Conservation (phyloP, 2,797 vertebrate genomes). For the Etheostoma perlongum region DNA sequence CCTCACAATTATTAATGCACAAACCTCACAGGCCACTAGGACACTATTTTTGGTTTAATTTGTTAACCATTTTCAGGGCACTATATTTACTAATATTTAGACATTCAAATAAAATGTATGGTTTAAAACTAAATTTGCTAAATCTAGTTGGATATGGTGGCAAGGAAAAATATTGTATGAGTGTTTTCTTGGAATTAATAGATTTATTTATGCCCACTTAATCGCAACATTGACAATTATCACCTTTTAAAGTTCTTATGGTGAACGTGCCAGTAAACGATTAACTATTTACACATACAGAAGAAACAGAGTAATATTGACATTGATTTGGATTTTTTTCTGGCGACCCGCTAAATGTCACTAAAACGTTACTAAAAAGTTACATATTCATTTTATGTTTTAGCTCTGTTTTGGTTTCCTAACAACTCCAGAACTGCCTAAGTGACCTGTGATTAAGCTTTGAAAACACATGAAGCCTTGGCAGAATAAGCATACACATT, state of each 20-base stretch:
- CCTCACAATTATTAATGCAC: not conserved
- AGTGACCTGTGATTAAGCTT: conserved; percentile 39
- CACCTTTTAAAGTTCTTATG: not conserved
- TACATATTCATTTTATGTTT: not conserved
- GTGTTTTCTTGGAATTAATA: not conserved
- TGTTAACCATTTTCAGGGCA: not conserved
- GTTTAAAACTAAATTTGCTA: not conserved
- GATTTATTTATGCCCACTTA: not conserved
- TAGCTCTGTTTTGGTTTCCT: not conserved
- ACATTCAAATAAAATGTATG: not conserved
- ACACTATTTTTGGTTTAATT: not conserved
- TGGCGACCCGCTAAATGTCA: not conserved
- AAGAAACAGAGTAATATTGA: not conserved
- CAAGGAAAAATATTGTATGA: not conserved
- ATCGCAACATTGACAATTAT: not conserved
- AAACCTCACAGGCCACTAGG: not conserved
- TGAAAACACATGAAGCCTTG: conserved; percentile 2
- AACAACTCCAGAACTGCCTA: not conserved
- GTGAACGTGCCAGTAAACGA: too few relatives aligned
- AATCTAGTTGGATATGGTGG: not conserved
- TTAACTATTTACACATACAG: not conserved
- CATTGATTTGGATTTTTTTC: not conserved
- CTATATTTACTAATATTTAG: not conserved
- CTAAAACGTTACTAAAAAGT: not conserved
- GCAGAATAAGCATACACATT: conserved; percentile 12